Evolutionary conservation across 1,140 invertebrate species (phyloP), one percentile per base, ranked within the genome.

Genomic region (Latrodectus geometricus): DNA sequence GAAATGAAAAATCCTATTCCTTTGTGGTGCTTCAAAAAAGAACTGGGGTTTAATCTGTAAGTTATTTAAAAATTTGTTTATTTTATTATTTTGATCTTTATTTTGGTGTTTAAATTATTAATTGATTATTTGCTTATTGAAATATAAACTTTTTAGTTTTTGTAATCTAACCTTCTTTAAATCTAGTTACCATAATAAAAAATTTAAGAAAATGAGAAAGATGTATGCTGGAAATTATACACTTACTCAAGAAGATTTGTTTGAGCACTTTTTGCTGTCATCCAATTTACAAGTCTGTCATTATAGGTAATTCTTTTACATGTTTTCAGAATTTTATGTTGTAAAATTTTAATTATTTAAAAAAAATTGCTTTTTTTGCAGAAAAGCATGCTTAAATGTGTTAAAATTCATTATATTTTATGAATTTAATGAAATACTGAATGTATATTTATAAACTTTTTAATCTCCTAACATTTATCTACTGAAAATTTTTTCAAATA

Each of bases 21-120:
- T 0, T 91, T 99, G n/a, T 99, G 98, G 98, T 99, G 98, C 91
- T 99, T 99, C 91, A 99, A 99, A 92, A 99, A 97, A 90, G 95
- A 97, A 92, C 92, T 99, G 90, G 95, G 97, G 89, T 96, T 99
- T 89, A 98, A 95, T 91, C 96, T 95, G 95, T 96, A 92, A 81
- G 84, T 88, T 35, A n/a, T n/a, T n/a, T n/a, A n/a, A 35, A 35
- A 35, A 35, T 35, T 35, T 35, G 35, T 35, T 20, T 3, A 9
- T 61, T 61, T 61, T 50, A 23, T 50, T 0, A 20, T 9, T 52
- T 50, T 20, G 20, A 20, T 72, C 7, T n/a, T 9, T n/a, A 52
- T 50, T 11, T 74, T 20, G 12, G 9, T 15, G 17, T 74, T 15
- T 12, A 52, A 20, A 20, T 52, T 12, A 72, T 72, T 12, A n/a